Evolutionary conservation across 2,113 vertebrate species (phyloP).

Genomic region (Sorex fumeus): DNA sequence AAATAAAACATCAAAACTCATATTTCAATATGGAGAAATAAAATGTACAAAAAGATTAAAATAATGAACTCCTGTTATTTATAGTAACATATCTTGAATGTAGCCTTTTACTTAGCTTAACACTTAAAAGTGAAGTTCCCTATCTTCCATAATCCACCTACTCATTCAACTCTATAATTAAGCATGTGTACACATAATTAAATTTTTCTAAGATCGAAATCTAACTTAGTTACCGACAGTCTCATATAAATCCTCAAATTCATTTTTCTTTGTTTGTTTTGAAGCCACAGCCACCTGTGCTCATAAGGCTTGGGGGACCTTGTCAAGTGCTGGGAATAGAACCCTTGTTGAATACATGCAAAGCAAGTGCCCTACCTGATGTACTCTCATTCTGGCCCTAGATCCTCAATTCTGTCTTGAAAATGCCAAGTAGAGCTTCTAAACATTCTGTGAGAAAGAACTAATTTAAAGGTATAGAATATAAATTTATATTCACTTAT

Average conservation of each 20-base stretch:
- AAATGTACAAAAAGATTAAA: conserved; percentile 38
- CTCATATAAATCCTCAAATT: conserved; percentile 56
- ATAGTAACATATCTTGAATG: conserved; percentile 49
- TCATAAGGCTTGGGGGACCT: no score
- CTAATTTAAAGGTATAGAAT: not conserved
- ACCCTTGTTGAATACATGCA: no score
- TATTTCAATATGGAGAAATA: conserved; percentile 11
- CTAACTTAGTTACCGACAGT: conserved; percentile 28
- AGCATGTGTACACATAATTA: conserved; percentile 41
- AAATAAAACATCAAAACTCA: not conserved
- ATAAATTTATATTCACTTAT: not conserved
- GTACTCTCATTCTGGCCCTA: not conserved
- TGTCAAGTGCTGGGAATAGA: no score
- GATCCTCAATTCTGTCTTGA: conserved; percentile 21
- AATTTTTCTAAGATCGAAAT: conserved; percentile 51
- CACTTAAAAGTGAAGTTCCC: conserved; percentile 54
- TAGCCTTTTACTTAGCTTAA: conserved; percentile 65
- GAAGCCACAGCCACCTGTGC: no score
- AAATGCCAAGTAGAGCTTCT: conserved; percentile 65
- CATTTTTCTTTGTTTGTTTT: no score
- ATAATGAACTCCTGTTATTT: conserved; percentile 62
- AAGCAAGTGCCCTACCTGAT: no score
- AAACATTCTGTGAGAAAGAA: conserved; percentile 34
- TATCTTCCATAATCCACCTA: not conserved
- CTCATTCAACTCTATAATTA: conserved; percentile 64